phyloP scores from a whole-genome alignment of 92 coral and sea anemone species.

The Phenganax subtilis region DNA sequence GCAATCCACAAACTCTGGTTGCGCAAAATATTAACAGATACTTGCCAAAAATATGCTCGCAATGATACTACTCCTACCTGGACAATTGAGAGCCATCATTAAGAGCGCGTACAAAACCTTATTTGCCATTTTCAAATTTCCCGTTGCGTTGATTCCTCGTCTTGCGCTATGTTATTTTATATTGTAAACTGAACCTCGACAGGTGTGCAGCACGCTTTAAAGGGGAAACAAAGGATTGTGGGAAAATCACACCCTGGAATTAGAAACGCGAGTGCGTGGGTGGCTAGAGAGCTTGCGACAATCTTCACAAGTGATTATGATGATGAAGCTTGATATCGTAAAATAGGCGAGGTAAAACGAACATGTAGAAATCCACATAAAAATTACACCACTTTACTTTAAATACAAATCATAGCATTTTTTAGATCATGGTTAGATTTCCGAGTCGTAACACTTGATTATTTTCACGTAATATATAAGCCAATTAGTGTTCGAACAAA shows the following conservation, averaged over 20 bases:
- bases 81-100: neutral
- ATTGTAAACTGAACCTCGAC: constrained; percentile 29
- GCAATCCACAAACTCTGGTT: neutral
- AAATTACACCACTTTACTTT: neutral
- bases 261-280: constrained; percentile 20
- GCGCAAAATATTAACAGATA: neutral
- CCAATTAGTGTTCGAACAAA: neutral
- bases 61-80: constrained; percentile 1
- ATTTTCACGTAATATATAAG: neutral
- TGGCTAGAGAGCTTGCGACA: neutral
- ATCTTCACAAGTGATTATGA: constrained; percentile 18
- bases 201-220: constrained; percentile 8
- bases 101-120: constrained; percentile 4
- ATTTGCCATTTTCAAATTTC: constrained; percentile 11
- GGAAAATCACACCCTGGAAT: constrained; percentile 32
- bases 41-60: neutral
- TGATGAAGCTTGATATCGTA: neutral
- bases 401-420: neutral
- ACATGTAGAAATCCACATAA: neutral
- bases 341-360: neutral
- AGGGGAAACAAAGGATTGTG: constrained; percentile 1
- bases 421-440: neutral
- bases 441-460: neutral
- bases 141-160: constrained; percentile 2
- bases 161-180: neutral